phyloP scores from a whole-genome alignment of 2,797 vertebrate species.

The Enoplosus armatus region DNA sequence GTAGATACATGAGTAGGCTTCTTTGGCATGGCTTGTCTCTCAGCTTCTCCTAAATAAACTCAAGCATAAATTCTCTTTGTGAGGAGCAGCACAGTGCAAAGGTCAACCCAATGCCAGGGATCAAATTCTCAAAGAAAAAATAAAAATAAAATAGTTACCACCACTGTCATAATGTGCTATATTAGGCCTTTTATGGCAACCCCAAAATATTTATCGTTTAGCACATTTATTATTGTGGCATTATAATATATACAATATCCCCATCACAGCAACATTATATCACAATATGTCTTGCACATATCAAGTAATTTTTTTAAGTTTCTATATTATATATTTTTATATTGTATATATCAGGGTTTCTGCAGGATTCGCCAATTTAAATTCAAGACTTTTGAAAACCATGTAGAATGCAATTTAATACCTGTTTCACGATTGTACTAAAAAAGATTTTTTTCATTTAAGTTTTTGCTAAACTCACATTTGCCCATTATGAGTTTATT shows the following conservation, averaged over 20 bases:
- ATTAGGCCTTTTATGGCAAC: constrained; percentile 7
- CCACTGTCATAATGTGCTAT: not conserved
- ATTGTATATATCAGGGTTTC: not conserved
- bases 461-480: not conserved
- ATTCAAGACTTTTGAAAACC: no score
- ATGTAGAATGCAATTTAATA: not conserved
- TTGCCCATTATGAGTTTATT: not conserved
- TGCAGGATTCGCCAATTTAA: no score
- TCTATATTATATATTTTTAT: no score
- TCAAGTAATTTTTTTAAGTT: not conserved
- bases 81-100: constrained; percentile 30
- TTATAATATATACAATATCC: no score
- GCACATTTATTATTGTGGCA: no score
- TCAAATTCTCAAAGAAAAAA: constrained; percentile 23
- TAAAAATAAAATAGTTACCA: not conserved
- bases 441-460: no score
- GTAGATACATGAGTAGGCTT: not conserved
- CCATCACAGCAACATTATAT: not conserved
- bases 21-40: constrained; percentile 2
- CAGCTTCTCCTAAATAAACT: constrained; percentile 48
- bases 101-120: constrained; percentile 36
- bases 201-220: no score
- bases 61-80: constrained; percentile 11
- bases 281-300: not conserved
- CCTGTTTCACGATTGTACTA: no score